Evolutionary conservation across 2,113 vertebrate genomes (phyloP).

Genomic region (Sitta europaea): DNA sequence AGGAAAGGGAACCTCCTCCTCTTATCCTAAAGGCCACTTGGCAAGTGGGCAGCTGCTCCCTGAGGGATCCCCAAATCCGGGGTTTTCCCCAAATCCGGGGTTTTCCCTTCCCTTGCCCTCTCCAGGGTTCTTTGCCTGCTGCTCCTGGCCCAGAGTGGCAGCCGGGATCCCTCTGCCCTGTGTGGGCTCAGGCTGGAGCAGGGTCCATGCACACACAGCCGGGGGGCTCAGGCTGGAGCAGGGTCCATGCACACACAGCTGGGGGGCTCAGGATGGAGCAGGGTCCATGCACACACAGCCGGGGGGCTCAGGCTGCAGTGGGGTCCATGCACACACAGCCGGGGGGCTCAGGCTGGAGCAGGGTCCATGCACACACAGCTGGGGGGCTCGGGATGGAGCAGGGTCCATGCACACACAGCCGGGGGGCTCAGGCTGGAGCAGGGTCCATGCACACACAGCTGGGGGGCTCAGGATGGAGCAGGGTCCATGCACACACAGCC

Average conservation of each 20-base stretch:
- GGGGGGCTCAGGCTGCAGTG: neutral
- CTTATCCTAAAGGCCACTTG: neutral
- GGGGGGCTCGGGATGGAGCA: too few relatives aligned
- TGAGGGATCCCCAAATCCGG: neutral
- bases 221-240: neutral
- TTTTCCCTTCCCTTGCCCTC: neutral
- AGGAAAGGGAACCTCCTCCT: neutral
- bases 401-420: neutral
- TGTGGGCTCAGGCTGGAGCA: too few relatives aligned
- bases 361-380: neutral
- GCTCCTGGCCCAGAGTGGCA: fast-evolving
- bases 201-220: neutral
- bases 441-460: neutral
- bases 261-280: too few relatives aligned
- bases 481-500: neutral
- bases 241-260: neutral
- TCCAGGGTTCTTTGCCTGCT: neutral
- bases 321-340: neutral
- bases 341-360: neutral
- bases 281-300: neutral
- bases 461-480: too few relatives aligned
- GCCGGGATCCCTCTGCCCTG: neutral
- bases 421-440: neutral
- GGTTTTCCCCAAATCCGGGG: neutral
- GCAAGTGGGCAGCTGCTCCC: neutral